A percentile compares a stretch with the other conserved stretches of the same genome.
Evolutionary conservation across 2,113 vertebrate genomes (phyloP).

Genomic region (Festucalex cinctus): DNA sequence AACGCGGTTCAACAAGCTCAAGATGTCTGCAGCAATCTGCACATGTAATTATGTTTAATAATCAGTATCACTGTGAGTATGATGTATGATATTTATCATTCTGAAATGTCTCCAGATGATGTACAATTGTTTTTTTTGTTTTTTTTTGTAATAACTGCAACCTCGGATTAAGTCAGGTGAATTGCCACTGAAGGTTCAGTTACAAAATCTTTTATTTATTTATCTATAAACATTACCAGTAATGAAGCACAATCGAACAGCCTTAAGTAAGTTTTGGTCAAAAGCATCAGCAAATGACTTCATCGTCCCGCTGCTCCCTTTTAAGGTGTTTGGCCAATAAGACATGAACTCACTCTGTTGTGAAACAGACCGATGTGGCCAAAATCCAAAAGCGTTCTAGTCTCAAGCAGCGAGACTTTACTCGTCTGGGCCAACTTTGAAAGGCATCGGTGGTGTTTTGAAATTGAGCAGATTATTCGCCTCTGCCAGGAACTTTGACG

Average conservation of each 20-base stretch:
- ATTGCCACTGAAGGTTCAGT: too few species aligned
- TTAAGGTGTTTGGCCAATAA: slow-evolving; percentile 48
- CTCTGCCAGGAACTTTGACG: slow-evolving; percentile 35
- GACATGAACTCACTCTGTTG: slow-evolving; percentile 52
- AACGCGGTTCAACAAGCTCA: background rate
- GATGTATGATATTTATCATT: background rate
- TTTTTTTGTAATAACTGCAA: too few species aligned
- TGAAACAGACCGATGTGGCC: slow-evolving; percentile 54
- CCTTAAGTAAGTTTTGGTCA: slow-evolving; percentile 38
- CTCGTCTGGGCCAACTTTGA: slow-evolving; percentile 33
- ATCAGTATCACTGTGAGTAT: background rate
- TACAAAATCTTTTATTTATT: background rate
- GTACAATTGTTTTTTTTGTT: too few species aligned
- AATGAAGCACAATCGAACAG: slow-evolving; percentile 28
- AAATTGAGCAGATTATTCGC: slow-evolving; percentile 43
- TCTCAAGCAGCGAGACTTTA: slow-evolving; percentile 44
- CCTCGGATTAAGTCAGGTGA: too few species aligned
- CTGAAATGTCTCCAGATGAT: background rate
- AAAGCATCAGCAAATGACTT: slow-evolving; percentile 52
- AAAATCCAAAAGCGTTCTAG: slow-evolving; percentile 49
- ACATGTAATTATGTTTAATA: background rate
- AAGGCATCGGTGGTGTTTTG: slow-evolving; percentile 32
- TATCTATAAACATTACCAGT: slow-evolving; percentile 1
- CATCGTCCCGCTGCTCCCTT: slow-evolving; percentile 46
- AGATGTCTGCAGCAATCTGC: background rate